These are phyloP conservation scores for Mythimna albipuncta DNA, from an alignment of 2,888 invertebrate species.

Conservation along the genomic window DNA sequence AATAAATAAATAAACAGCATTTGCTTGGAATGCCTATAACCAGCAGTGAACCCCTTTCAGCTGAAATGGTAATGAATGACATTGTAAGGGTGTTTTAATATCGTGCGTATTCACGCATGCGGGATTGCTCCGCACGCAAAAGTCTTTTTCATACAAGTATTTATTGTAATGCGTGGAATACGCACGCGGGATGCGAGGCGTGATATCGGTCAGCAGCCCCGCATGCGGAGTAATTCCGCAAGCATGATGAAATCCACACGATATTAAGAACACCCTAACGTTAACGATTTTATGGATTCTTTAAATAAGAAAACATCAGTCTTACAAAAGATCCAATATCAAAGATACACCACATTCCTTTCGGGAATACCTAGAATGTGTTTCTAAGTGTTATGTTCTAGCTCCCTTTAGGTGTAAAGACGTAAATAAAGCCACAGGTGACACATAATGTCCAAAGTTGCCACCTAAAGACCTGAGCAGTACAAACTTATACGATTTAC, in stretches of 20 bases:
- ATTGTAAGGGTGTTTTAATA: too few species aligned
- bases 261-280: too few species aligned
- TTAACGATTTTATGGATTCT: neutral
- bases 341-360: neutral
- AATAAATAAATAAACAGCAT: neutral
- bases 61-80: neutral
- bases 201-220: too few species aligned
- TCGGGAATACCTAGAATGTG: neutral
- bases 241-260: too few species aligned
- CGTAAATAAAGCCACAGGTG: constrained; percentile 61
- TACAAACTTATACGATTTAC: constrained; percentile 55
- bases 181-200: too few species aligned
- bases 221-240: too few species aligned
- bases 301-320: neutral
- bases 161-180: too few species aligned
- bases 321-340: neutral
- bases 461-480: constrained; percentile 45
- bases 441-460: constrained; percentile 55
- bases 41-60: neutral
- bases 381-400: constrained; percentile 21
- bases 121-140: too few species aligned
- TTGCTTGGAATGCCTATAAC: neutral
- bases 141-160: too few species aligned
- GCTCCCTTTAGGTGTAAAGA: constrained; percentile 23
- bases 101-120: too few species aligned